Evolutionary conservation across 2,888 invertebrate genomes (phyloP).

Genomic region (Fragum whitleyi): DNA sequence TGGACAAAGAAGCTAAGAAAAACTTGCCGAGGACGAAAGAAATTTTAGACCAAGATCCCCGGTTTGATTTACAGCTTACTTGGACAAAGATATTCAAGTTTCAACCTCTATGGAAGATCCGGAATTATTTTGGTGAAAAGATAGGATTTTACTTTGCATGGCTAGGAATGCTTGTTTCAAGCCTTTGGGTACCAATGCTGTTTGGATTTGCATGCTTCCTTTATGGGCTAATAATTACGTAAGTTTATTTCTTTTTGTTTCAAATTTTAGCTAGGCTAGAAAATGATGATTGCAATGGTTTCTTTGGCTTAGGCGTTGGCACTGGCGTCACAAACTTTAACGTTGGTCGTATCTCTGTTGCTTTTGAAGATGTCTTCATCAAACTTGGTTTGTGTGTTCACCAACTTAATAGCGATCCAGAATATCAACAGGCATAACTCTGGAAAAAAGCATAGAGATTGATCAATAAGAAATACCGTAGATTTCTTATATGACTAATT

Average conservation of each 20-base stretch:
- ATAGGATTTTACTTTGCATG: slow-evolving; percentile 86
- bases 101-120: slow-evolving; percentile 85
- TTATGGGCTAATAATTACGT: slow-evolving; percentile 85
- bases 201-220: slow-evolving; percentile 85
- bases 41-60: slow-evolving; percentile 67
- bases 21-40: slow-evolving; percentile 29
- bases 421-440: no score
- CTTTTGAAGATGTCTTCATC: no score
- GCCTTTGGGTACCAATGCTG: slow-evolving; percentile 85
- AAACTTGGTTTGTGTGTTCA: neutral
- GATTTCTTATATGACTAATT: no score
- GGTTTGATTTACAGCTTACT: slow-evolving; percentile 75
- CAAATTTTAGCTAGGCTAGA: no score
- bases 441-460: no score
- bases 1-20: slow-evolving; percentile 61
- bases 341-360: no score
- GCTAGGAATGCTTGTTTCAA: slow-evolving; percentile 84
- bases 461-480: no score
- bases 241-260: no score
- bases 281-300: neutral
- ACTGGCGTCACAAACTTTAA: no score
- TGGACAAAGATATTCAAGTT: slow-evolving; percentile 82
- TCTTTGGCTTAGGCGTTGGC: no score
- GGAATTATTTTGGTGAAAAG: slow-evolving; percentile 86
- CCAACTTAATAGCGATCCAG: no score